Conservation (phyloP, 2,113 vertebrate species). For the Crotophaga sulcirostris region DNA sequence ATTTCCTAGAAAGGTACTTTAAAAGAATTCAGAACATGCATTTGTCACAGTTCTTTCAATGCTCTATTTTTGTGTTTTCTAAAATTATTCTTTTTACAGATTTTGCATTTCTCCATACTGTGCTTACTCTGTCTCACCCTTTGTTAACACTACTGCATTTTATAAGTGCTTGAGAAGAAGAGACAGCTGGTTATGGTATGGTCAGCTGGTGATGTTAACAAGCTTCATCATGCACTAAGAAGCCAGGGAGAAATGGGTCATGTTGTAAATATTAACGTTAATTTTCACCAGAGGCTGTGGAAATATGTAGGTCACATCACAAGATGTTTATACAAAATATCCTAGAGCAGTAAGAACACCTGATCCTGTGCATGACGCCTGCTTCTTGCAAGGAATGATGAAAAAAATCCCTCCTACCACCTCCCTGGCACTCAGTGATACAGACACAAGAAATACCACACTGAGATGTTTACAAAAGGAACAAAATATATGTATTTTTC, state of each 20-base stretch:
- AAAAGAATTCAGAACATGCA: background rate
- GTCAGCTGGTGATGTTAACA: slow-evolving; percentile 3
- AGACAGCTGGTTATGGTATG: background rate
- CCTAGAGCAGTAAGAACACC: background rate
- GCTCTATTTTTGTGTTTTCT: background rate
- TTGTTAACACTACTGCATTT: background rate
- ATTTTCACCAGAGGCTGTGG: background rate
- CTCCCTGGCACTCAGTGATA: background rate
- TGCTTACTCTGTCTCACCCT: background rate
- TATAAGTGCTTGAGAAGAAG: background rate
- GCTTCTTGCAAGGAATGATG: background rate
- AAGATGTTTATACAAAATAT: background rate
- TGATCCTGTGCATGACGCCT: background rate
- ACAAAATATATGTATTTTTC: background rate
- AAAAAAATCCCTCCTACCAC: background rate
- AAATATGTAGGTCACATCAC: slow-evolving; percentile 17
- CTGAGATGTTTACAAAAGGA: background rate
- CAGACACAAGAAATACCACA: background rate
- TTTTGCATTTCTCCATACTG: background rate
- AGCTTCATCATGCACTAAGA: background rate
- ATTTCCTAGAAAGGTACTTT: background rate
- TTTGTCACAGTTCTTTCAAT: background rate
- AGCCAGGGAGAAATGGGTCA: background rate
- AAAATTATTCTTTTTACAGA: background rate
- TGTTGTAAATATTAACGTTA: background rate